Evolutionary conservation across 2,888 invertebrate genomes (phyloP).

Genomic region (Globia sparganii): DNA sequence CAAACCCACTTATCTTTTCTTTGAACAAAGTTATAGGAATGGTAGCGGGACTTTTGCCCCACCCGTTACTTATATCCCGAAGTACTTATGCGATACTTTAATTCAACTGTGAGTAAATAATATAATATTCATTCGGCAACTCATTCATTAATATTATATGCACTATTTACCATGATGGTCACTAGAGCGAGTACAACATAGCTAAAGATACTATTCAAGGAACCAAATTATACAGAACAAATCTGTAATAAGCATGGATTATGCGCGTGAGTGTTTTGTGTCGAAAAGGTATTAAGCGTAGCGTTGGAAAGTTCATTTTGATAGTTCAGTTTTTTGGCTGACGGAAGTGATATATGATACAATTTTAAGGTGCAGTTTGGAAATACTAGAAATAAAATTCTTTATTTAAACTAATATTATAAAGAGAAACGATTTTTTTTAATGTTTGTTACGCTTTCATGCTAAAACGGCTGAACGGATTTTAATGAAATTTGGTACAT

Average conservation of each 20-base stretch:
- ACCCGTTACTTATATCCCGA: not conserved
- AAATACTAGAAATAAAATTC: not conserved
- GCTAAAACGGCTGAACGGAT: no score
- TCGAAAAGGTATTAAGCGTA: not conserved
- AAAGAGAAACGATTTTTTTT: no score
- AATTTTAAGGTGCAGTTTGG: not conserved
- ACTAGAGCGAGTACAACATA: slow-evolving; percentile 26
- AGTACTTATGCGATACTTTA: not conserved
- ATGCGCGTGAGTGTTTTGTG: slow-evolving; percentile 15
- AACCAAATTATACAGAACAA: slow-evolving; percentile 42
- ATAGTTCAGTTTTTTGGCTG: not conserved
- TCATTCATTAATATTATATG: slow-evolving; percentile 25
- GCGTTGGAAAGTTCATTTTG: slow-evolving; percentile 5
- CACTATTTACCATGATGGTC: slow-evolving; percentile 44
- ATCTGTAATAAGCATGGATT: slow-evolving; percentile 34
- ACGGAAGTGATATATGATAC: not conserved
- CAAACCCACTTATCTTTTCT: no score
- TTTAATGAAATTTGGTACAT: no score
- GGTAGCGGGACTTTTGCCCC: no score
- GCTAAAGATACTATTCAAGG: slow-evolving; percentile 4
- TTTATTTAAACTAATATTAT: no score
- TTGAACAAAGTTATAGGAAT: no score
- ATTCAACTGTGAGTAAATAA: slow-evolving; percentile 26
- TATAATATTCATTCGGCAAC: slow-evolving; percentile 13
- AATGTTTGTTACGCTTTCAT: no score